phyloP scores from a whole-genome alignment of 2,888 invertebrate genomes.

The Leucania comma region DNA sequence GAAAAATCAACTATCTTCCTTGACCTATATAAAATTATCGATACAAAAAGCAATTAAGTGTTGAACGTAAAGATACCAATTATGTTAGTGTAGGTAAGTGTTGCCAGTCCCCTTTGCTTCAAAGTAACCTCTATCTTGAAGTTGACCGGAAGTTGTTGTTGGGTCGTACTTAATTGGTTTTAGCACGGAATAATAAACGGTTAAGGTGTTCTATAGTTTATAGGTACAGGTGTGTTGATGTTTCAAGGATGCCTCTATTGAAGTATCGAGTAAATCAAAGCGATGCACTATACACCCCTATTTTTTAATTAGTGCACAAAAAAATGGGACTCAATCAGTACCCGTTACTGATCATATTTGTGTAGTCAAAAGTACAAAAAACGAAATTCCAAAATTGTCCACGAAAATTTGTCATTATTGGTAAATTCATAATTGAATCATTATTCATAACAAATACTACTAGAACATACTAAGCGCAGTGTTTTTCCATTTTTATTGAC shows the following conservation, averaged over 20 bases:
- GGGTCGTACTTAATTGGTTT: conserved; percentile 46
- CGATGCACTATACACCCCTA: too few species aligned
- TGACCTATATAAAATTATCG: conserved; percentile 9
- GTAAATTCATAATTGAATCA: too few species aligned
- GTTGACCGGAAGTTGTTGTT: conserved; percentile 47
- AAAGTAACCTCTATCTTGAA: conserved; percentile 53
- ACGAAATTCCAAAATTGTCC: too few species aligned
- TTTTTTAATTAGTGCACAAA: too few species aligned
- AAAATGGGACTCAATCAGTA: too few species aligned
- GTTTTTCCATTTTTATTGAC: too few species aligned
- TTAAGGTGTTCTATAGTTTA: conserved; percentile 13
- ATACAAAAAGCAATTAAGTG: conserved; percentile 29
- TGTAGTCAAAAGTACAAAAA: too few species aligned
- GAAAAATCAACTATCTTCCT: background rate
- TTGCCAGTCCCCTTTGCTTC: conserved; percentile 36
- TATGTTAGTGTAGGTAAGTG: conserved; percentile 35
- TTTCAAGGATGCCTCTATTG: conserved; percentile 7
- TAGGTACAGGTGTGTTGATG: conserved; percentile 14
- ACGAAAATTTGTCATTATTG: too few species aligned
- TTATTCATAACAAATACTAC: too few species aligned
- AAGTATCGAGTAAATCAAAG: conserved; percentile 8
- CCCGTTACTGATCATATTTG: too few species aligned
- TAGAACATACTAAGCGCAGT: too few species aligned
- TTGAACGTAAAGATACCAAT: conserved; percentile 30
- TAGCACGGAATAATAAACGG: conserved; percentile 47